Percentiles rank a stretch among this genome's conserved stretches.
Evolutionary conservation across 2,113 vertebrate species (phyloP).

Genomic region (Halcyon senegalensis): DNA sequence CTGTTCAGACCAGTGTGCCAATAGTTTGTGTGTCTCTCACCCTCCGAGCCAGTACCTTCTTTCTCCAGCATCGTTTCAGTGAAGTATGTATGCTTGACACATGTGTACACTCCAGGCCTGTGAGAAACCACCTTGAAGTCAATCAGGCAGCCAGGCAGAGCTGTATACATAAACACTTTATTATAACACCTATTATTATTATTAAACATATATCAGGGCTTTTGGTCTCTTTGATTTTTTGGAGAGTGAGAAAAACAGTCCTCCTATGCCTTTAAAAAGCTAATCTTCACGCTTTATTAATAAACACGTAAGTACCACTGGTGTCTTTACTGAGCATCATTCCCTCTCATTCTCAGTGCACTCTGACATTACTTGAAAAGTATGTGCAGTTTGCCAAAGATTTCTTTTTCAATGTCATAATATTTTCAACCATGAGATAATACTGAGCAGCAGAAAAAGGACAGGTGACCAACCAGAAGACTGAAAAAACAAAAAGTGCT

Average conservation of each 20-base stretch:
- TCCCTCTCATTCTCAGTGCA: neutral
- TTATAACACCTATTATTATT: fast-evolving
- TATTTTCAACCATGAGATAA: neutral
- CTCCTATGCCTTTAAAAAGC: neutral
- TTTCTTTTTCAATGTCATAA: conserved; percentile 14
- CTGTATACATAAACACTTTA: neutral
- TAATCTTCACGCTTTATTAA: neutral
- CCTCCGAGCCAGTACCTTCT: neutral
- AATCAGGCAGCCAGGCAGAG: neutral
- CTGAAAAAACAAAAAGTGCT: neutral
- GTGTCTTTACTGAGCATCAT: neutral
- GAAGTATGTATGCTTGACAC: neutral
- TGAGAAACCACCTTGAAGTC: neutral
- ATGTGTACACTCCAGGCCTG: fast-evolving
- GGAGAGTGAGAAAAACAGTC: neutral
- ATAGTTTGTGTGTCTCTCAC: neutral
- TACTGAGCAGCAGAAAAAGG: conserved; percentile 18
- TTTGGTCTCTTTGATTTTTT: neutral
- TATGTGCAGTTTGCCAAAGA: neutral
- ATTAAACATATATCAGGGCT: neutral
- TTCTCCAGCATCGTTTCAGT: neutral
- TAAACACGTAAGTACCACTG: neutral
- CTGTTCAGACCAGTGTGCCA: neutral
- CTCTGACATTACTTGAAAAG: neutral
- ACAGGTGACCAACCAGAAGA: conserved; percentile 3